Evolutionary conservation across 1,140 invertebrate genomes (phyloP).

Genomic region (Drosophila parvula): DNA sequence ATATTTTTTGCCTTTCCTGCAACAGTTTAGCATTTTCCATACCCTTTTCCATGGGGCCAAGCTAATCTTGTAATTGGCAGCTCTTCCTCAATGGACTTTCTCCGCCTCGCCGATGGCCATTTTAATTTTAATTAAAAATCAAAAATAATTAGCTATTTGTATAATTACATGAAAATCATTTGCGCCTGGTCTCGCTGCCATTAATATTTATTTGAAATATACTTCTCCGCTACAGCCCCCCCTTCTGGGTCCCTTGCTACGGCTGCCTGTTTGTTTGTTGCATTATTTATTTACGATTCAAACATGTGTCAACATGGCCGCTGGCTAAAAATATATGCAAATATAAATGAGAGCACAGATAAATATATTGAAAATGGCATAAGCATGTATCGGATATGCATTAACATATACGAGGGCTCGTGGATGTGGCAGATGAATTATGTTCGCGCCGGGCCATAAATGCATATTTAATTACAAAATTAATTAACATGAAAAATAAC

Average conservation of each 20-base stretch:
- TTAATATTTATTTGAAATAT: constrained; percentile 76
- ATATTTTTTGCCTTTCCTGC: constrained; percentile 33
- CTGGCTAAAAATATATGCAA: constrained; percentile 67
- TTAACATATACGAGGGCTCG: constrained; percentile 23
- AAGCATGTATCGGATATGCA: constrained; percentile 53
- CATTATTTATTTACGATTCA: constrained; percentile 82
- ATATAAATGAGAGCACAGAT: constrained; percentile 64
- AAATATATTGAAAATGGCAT: constrained; percentile 74
- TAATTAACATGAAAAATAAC: constrained; percentile 78
- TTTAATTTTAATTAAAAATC: constrained; percentile 77
- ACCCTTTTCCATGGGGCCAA: constrained; percentile 36
- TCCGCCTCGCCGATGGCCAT: constrained; percentile 38
- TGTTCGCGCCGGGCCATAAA: constrained; percentile 66
- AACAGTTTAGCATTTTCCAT: constrained; percentile 32
- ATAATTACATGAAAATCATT: constrained; percentile 78
- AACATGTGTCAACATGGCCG: constrained; percentile 79
- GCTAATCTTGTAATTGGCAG: constrained; percentile 62
- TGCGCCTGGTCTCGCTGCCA: constrained; percentile 60
- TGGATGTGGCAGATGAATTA: constrained; percentile 59
- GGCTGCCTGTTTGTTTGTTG: constrained; percentile 48
- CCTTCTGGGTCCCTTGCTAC: constrained; percentile 3
- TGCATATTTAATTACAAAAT: constrained; percentile 81
- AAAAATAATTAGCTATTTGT: constrained; percentile 73
- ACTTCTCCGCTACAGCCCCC: constrained; percentile 10
- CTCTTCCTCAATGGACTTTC: constrained; percentile 41